Evolutionary conservation across 2,797 vertebrate species (phyloP).

Genomic region (Alfaro cultratus): DNA sequence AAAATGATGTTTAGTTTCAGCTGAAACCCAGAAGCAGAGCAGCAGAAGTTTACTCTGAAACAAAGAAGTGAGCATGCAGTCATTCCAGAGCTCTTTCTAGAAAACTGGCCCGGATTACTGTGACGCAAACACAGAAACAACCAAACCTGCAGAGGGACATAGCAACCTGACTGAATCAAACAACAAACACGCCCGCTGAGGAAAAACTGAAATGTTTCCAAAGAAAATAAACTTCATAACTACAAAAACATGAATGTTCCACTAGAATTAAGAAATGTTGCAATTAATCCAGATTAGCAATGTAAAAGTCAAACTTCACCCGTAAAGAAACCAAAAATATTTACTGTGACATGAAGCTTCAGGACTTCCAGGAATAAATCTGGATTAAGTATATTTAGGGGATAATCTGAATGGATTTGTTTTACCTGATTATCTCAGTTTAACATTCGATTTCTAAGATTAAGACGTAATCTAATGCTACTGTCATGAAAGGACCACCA

Average conservation of each 20-base stretch:
- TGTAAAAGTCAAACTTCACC: rapidly evolving
- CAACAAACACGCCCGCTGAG: neutral
- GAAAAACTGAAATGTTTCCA: neutral
- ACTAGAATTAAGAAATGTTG: too few relatives aligned
- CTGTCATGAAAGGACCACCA: too few relatives aligned
- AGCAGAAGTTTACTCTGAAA: neutral
- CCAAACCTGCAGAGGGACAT: conserved; percentile 20
- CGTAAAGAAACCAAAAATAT: neutral
- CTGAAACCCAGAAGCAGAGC: neutral
- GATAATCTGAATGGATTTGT: neutral
- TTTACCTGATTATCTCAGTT: too few relatives aligned
- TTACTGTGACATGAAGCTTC: neutral
- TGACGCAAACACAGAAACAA: neutral
- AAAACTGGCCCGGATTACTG: neutral
- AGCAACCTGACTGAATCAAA: neutral
- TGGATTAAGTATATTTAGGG: neutral
- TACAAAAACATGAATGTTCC: too few relatives aligned
- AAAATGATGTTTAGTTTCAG: neutral
- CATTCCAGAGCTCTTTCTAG: neutral
- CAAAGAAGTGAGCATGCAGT: neutral
- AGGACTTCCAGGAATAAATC: neutral
- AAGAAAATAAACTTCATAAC: neutral
- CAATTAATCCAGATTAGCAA: neutral
- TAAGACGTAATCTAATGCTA: too few relatives aligned
- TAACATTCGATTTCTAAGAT: too few relatives aligned